A percentile compares a stretch with the other conserved stretches of the same genome.
phyloP scores from a whole-genome alignment of 2,113 vertebrate species.

The Tragelaphus scriptus region DNA sequence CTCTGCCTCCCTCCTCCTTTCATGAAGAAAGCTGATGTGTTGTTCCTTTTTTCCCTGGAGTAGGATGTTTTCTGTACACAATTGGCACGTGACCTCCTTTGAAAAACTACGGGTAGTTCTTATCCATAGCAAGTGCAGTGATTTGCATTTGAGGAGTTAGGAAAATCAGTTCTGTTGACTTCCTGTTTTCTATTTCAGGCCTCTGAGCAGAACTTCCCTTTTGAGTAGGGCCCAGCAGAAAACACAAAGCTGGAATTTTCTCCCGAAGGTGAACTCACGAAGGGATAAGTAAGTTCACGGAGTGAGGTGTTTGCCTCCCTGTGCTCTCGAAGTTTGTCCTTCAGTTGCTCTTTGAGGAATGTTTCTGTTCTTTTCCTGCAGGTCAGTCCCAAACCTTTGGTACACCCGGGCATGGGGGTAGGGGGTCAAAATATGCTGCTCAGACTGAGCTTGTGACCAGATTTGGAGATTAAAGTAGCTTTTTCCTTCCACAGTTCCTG shows the following conservation, averaged over 20 bases:
- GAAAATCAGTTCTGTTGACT: conserved; percentile 36
- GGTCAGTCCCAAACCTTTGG: not conserved
- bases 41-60: not conserved
- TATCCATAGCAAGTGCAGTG: not conserved
- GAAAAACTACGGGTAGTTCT: not conserved
- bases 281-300: conserved; percentile 27
- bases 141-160: conserved; percentile 32
- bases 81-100: not conserved
- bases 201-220: conserved; percentile 34
- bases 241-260: conserved; percentile 17
- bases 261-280: not conserved
- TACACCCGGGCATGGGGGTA: rapidly evolving
- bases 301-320: not conserved
- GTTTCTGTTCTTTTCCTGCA: not conserved
- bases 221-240: not conserved
- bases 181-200: conserved; percentile 61
- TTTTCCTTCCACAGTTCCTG: not conserved
- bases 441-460: not conserved
- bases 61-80: not conserved
- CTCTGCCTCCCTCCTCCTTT: not conserved
- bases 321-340: not conserved
- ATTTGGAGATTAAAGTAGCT: not conserved
- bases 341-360: not conserved
- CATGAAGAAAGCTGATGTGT: not conserved
- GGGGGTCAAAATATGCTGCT: not conserved